Conservation (phyloP, 2,797 vertebrate genomes). For the Sebastes ruberrimus region DNA sequence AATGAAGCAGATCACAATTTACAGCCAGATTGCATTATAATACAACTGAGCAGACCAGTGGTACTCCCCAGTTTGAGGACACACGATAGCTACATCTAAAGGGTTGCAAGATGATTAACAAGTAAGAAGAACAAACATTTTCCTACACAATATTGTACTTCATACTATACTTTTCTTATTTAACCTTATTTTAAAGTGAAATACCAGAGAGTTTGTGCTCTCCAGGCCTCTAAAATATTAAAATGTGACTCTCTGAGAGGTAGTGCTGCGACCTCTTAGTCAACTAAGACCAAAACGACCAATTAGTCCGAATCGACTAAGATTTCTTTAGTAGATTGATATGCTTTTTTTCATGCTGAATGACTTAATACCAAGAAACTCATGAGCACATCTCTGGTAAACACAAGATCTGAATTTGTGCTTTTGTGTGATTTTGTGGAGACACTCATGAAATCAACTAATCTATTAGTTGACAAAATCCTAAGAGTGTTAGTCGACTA, state of each 20-base stretch:
- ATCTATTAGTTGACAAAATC: too few species aligned
- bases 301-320: too few species aligned
- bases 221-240: not conserved
- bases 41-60: not conserved
- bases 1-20: conserved; percentile 22
- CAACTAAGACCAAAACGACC: too few species aligned
- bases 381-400: not conserved
- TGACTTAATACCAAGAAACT: not conserved
- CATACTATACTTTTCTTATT: not conserved
- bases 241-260: not conserved
- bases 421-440: not conserved
- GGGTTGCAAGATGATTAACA: not conserved
- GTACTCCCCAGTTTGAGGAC: not conserved
- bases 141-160: not conserved
- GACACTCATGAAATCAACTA: not conserved
- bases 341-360: not conserved
- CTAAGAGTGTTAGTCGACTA: not conserved
- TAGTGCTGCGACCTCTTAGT: not conserved
- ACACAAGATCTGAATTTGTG: not conserved
- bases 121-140: not conserved
- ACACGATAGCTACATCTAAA: not conserved
- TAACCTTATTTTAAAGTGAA: not conserved
- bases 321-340: not conserved
- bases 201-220: not conserved
- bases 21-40: not conserved